Evolutionary conservation across 2,888 invertebrate species (phyloP), one percentile per base, ranked within the genome.

Genomic region (Pilophorus perplexus): DNA sequence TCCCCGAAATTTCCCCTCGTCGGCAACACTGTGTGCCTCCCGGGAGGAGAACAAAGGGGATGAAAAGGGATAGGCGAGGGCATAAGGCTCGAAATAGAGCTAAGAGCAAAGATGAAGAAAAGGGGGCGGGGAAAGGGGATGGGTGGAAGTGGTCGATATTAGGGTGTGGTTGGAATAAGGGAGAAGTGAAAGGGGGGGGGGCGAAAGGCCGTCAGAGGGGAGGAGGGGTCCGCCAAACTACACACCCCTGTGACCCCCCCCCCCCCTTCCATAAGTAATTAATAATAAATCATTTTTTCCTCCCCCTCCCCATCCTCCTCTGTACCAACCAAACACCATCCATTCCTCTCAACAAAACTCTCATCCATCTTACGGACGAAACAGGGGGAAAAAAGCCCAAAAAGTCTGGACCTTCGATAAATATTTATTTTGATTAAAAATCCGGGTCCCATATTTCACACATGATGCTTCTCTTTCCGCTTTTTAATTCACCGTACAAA

Each of bases 131-230:
- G 37, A 16, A 27, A 6, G 33, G 54, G 18, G 22, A 16, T 16
- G 54, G 54, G 37, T 10, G 38, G 20, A 37, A 18, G 33, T 37
- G 62, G 62, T 62, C 62, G 62, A 62, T 62, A 62, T 62, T 46
- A 62, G 62, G 62, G 62, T 62, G 62, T 62, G 62, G 62, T 62
- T 62, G 62, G 55, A 55, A 55, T 38, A 18, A 38, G 55, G 55
- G 38, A 18, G 37, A 22, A 38, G 22, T 5, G 22, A 38, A 55
- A n/a, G 33, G 33, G 6, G 33, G 33, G 33, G 33, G 8, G 33
- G 33, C 8, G 33, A 6, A 10, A 6, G 8, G 6, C 8, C 6
- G 33, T 33, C 33, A 6, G 33, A 6, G 33, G 33, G 33, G 33
- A 10, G 33, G 33, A 33, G 33, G 33, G 6, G 33, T n/a, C 33